Evolutionary conservation across 2,888 invertebrate genomes (phyloP), one percentile per base, ranked within the genome.

Genomic region (Polymixis lichenea): DNA sequence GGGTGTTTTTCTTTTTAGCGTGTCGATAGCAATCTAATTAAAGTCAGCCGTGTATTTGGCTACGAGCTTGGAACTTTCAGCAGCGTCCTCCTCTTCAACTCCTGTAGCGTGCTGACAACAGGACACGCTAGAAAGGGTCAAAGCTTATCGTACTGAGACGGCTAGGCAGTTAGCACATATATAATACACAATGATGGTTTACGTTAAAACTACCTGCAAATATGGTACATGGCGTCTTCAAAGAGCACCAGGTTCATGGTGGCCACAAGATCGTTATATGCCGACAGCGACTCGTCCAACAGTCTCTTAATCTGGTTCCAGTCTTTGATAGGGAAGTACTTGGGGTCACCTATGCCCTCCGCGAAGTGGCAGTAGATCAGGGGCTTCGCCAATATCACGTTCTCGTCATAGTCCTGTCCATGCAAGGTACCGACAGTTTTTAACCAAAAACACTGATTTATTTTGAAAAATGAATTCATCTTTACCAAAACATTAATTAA

Each of bases 181-280:
- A n/a, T n/a, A n/a, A n/a, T 28, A 55, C 4, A 51, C 9, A 51
- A 58, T 46, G 3, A 32, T 69, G 5, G 3, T 55, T 38, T 17
- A 13, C 22, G 11, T 46, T 28, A 43, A 46, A 62, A 87, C 91
- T 87, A 97, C 97, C 98, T 97, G 94, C 98, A 98, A 70, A 99
- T 98, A 92, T 99, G 99, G 84, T 98, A 97, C 98, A 99, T 99
- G 22, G 99, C 99, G 92, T 99, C 99, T 91, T 99, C 99, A 91
- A 99, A 99, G 15, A 99, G 97, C 5, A 99, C 99, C 77, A 99
- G 96, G 94, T 99, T 99, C 98, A 99, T 99, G 0, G 98, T 98
- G 3, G 99, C 98, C 15, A 98, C 97, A 82, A 99, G 97, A 90
- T 99, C 99, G 92, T 99, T 99, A 92, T 99, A 99, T 28, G 97